Evolutionary conservation across 2,797 vertebrate species (phyloP), one percentile per base, ranked within the genome.

Genomic region (Lophotriccus pileatus): DNA sequence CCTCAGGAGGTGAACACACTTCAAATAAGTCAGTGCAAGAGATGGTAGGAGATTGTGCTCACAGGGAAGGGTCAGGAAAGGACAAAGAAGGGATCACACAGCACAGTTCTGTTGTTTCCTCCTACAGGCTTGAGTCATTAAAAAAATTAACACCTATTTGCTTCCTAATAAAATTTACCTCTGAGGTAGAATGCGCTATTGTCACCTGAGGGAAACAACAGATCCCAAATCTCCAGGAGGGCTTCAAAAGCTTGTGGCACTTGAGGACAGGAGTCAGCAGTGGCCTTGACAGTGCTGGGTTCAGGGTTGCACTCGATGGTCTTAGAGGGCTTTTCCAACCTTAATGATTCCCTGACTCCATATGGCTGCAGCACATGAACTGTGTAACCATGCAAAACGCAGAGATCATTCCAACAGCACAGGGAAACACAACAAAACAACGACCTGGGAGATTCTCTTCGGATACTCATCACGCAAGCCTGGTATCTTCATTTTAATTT

Each of bases 231-330:
- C 63, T 46, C 23, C 60, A 4, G 17, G 6, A 27, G 43, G n/a
- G 32, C 19, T 20, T 25, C 14, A 10, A 34, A 20, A 46, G 23
- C 59, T 9, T 20, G 59, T 28, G 36, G 36, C 36, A 60, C 37
- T 14, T 39, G 36, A 12, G 37, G 59, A 39, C 59, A 30, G 19
- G 59, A 37, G 20, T 30, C n/a, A 63, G 43, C 23, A 8, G 22
- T 70, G 50, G 30, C 21, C 30, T 39, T 19, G 49, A 18, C 59
- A 39, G 25, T 39, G 27, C 37, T 21, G 37, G 36, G 59, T 30
- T 28, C 28, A 39, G 27, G 37, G 37, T 5, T 19, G 6, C 32
- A 19, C 20, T 46, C 10, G 6, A 28, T 2, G 0, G 28, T 30
- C 36, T 30, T 3, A 9, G 17, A 19, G 12, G 24, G 15, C 24